phyloP scores from a whole-genome alignment of 2,888 invertebrate species.

The Syrphus vitripennis region DNA sequence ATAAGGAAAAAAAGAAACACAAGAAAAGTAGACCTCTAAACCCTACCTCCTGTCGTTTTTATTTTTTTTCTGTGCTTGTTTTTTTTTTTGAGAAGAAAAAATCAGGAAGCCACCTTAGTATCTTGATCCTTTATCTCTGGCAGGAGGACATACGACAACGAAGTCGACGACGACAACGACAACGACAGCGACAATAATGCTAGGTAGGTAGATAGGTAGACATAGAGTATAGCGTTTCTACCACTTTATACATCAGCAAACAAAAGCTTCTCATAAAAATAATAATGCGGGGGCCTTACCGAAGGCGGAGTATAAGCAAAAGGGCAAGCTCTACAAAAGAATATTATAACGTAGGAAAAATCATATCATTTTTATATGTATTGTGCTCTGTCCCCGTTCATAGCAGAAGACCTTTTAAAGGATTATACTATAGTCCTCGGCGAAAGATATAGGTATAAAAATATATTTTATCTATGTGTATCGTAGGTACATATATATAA shows the following conservation, averaged over 20 bases:
- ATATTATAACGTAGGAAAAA: slow-evolving; percentile 61
- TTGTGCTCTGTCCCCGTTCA: slow-evolving; percentile 37
- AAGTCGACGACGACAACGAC: neutral
- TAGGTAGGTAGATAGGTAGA: neutral
- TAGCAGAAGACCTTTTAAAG: slow-evolving; percentile 59
- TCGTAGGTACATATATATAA: no score
- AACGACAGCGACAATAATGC: neutral
- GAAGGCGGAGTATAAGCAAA: slow-evolving; percentile 21
- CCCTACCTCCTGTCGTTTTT: neutral
- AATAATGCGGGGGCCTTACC: slow-evolving; percentile 51
- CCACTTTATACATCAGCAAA: slow-evolving; percentile 50
- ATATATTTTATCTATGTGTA: neutral
- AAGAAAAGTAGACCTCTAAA: neutral
- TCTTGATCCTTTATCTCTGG: slow-evolving; percentile 58
- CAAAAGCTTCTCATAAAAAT: slow-evolving; percentile 64
- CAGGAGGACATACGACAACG: slow-evolving; percentile 23
- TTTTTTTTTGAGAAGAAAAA: neutral
- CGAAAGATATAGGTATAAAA: neutral
- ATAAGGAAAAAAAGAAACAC: slow-evolving; percentile 43
- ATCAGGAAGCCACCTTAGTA: slow-evolving; percentile 47
- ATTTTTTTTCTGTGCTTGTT: neutral
- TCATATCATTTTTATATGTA: slow-evolving; percentile 66
- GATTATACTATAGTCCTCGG: slow-evolving; percentile 41
- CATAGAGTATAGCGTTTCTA: neutral
- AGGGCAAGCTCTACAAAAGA: slow-evolving; percentile 53